phyloP scores from a whole-genome alignment of 2,113 vertebrate genomes.

The Hiodon tergisus region DNA sequence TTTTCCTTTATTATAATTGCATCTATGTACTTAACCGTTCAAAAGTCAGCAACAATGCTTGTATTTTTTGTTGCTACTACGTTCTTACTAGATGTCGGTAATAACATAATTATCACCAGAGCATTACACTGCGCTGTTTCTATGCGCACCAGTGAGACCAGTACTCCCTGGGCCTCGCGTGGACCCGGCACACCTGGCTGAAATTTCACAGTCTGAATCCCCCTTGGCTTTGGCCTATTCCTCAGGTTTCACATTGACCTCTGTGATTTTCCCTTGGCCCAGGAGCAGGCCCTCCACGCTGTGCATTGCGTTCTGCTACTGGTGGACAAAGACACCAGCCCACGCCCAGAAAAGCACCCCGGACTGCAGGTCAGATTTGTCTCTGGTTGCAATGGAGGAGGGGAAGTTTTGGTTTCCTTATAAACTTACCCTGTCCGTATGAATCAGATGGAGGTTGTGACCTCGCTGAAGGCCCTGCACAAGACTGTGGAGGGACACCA shows the following conservation, averaged over 20 bases:
- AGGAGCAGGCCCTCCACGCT: constrained; percentile 54
- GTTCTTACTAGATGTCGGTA: too few species aligned
- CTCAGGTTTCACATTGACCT: not conserved
- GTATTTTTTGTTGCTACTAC: too few species aligned
- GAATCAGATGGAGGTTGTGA: constrained; percentile 72
- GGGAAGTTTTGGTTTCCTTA: rapidly evolving
- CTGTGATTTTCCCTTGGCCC: constrained; percentile 18
- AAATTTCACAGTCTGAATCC: too few species aligned
- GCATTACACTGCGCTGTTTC: too few species aligned
- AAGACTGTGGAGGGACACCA: constrained; percentile 73
- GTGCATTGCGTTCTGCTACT: constrained; percentile 66
- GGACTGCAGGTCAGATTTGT: constrained; percentile 69
- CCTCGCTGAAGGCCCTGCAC: constrained; percentile 69
- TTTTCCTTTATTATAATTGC: too few species aligned
- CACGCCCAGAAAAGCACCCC: constrained; percentile 59
- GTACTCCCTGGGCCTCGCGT: too few species aligned
- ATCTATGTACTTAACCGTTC: too few species aligned
- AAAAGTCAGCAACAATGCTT: too few species aligned
- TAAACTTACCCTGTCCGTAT: not conserved
- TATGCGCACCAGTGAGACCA: too few species aligned
- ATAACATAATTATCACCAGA: too few species aligned
- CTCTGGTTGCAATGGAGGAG: not conserved
- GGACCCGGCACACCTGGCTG: too few species aligned
- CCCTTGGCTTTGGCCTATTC: too few species aligned
- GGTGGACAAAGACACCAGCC: constrained; percentile 64